Conservation (phyloP, 2,113 vertebrate species). For the Diphyllodes magnificus region DNA sequence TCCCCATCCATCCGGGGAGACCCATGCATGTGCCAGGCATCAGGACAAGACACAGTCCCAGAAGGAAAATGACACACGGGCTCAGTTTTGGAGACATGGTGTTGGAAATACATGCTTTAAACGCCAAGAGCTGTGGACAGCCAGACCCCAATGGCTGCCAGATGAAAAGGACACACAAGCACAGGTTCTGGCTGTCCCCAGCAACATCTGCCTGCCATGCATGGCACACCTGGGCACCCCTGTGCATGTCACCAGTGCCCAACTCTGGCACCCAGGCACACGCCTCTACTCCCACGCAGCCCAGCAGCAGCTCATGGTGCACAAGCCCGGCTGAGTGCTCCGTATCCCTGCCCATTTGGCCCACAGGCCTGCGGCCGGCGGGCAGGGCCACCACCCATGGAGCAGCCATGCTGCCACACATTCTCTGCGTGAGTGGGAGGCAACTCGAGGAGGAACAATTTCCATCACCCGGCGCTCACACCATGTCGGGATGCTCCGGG, state of each 20-base stretch:
- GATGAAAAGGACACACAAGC: not conserved
- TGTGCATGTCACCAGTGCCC: not conserved
- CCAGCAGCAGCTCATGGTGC: not conserved
- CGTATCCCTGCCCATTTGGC: not conserved
- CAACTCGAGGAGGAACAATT: not conserved
- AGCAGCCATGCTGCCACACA: not conserved
- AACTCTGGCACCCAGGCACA: not conserved
- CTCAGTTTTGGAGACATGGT: not conserved
- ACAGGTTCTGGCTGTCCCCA: not conserved
- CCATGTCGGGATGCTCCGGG: not conserved
- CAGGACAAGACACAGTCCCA: rapidly evolving
- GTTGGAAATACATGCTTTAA: not conserved
- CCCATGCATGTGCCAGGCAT: rapidly evolving
- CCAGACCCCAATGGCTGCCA: not conserved
- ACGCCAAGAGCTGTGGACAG: rapidly evolving
- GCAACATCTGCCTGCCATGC: not conserved
- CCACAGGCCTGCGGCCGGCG: not conserved
- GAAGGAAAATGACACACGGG: rapidly evolving
- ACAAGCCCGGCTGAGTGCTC: not conserved
- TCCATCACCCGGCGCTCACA: not conserved
- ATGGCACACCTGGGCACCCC: not conserved
- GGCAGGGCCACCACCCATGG: not conserved
- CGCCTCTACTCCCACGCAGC: not conserved
- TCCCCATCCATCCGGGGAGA: not conserved
- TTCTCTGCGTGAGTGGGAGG: not conserved